Percentiles rank a stretch among this genome's conserved stretches.
phyloP scores from a whole-genome alignment of 2,113 vertebrate genomes.

The Spea multiplicata region DNA sequence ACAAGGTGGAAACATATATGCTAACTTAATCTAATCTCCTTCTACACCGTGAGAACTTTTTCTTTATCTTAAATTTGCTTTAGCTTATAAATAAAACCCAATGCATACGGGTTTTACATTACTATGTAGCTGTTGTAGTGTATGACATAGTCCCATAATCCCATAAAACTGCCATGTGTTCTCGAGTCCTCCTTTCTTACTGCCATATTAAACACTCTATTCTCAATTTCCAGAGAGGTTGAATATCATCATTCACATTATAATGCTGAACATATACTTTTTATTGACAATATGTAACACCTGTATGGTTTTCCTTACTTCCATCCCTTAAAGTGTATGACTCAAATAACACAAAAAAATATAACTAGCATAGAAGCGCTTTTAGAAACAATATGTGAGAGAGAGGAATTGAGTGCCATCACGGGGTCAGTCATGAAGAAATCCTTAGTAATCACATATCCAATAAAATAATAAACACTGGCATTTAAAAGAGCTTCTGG shows the following conservation, averaged over 20 bases:
- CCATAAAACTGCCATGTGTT: conserved; percentile 54
- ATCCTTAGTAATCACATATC: conserved; percentile 37
- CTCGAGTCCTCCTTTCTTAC: conserved; percentile 47
- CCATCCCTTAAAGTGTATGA: conserved; percentile 1
- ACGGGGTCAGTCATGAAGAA: conserved; percentile 38
- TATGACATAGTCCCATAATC: conserved; percentile 46
- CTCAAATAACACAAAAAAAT: conserved; percentile 21
- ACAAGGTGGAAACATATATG: conserved; percentile 33
- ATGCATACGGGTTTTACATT: conserved; percentile 49
- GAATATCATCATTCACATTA: conserved; percentile 60
- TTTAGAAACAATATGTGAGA: conserved; percentile 27
- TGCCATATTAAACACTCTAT: conserved; percentile 50
- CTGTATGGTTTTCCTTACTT: conserved; percentile 39
- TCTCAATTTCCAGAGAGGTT: conserved; percentile 52
- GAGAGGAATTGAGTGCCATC: conserved; percentile 36
- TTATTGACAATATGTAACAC: conserved; percentile 28
- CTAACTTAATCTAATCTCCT: conserved; percentile 20
- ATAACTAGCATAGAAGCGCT: conserved; percentile 10
- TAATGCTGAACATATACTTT: conserved; percentile 55
- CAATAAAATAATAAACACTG: too few relatives aligned
- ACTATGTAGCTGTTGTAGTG: conserved; percentile 38
- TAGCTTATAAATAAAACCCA: conserved; percentile 37
- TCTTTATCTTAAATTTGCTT: conserved; percentile 31
- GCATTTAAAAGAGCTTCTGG: too few relatives aligned
- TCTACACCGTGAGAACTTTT: conserved; percentile 38